phyloP scores from a whole-genome alignment of 2,113 vertebrate genomes.

The Gopherus flavomarginatus region DNA sequence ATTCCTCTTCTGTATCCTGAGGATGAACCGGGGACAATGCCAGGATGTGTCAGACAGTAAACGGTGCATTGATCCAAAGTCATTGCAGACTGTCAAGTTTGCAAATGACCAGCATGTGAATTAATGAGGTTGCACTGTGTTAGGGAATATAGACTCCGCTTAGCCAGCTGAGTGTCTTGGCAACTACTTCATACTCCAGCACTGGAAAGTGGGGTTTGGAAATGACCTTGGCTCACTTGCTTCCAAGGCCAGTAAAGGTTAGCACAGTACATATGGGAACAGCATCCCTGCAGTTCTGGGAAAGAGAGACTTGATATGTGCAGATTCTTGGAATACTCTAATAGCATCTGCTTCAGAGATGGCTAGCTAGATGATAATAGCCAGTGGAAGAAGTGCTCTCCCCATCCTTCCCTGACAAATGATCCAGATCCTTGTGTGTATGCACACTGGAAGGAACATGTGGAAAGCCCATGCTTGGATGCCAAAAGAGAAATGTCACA shows the following conservation, averaged over 20 bases:
- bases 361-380: background rate
- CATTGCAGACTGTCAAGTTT: background rate
- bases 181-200: background rate
- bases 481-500: background rate
- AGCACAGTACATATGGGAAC: background rate
- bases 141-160: background rate
- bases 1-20: background rate
- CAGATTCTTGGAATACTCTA: fast-evolving
- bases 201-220: background rate
- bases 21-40: background rate
- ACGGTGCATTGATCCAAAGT: background rate
- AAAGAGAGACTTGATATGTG: background rate
- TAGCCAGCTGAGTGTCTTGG: background rate
- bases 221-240: background rate
- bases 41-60: background rate
- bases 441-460: background rate
- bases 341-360: background rate
- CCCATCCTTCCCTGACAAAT: background rate
- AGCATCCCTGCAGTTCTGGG: background rate
- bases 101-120: background rate
- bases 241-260: background rate
- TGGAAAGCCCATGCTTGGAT: background rate
- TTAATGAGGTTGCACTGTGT: background rate
- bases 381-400: background rate
- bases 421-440: background rate